Conservation (phyloP, 2,113 vertebrate genomes). For the Gadus macrocephalus region DNA sequence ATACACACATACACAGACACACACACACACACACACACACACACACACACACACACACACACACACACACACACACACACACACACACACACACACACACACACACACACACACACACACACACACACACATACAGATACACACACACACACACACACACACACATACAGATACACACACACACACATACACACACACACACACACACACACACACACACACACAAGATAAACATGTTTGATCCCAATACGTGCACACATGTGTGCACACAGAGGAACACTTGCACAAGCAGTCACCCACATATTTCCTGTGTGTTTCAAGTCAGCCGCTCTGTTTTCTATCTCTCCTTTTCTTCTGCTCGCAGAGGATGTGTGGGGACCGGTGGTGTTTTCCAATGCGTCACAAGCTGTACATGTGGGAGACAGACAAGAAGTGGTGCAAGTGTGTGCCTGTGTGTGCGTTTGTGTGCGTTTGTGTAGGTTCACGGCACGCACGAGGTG, state of each 20-base stretch:
- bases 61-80: conserved; percentile 9
- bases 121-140: too few species aligned
- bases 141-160: conserved; percentile 14
- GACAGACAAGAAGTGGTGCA: conserved; percentile 47
- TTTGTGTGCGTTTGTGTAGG: conserved; percentile 24
- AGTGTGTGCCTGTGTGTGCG: conserved; percentile 21
- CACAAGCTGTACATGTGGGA: conserved; percentile 57
- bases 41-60: conserved; percentile 22
- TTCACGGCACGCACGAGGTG: not conserved
- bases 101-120: not conserved
- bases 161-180: conserved; percentile 14
- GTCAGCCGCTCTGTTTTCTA: conserved; percentile 32
- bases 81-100: conserved; percentile 7
- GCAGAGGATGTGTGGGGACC: conserved; percentile 63
- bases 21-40: too few species aligned
- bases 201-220: conserved; percentile 5
- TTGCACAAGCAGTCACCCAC: conserved; percentile 51
- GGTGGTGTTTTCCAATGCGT: conserved; percentile 68
- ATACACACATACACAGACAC: not conserved
- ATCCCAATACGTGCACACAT: not conserved
- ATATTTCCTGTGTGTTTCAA: conserved; percentile 67
- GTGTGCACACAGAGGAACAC: not conserved
- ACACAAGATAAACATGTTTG: not conserved
- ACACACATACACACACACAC: conserved; percentile 7
- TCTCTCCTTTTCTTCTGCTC: conserved; percentile 54